phyloP scores from a whole-genome alignment of 92 coral and sea anemone genomes.

The Plumapathes pennacea region DNA sequence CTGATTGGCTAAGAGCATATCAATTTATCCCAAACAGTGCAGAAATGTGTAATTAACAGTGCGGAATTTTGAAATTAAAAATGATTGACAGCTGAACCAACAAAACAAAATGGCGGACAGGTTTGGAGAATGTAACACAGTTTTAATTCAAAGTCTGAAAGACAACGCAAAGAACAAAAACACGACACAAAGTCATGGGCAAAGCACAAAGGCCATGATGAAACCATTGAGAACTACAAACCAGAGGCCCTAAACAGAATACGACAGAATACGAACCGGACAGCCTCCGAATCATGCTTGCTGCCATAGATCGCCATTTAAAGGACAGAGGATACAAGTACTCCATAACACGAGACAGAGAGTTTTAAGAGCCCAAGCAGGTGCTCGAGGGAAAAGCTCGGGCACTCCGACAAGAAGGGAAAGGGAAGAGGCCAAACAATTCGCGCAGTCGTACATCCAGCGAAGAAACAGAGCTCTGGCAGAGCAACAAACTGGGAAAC shows the following conservation, averaged over 20 bases:
- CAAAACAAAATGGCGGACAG: conserved; percentile 13
- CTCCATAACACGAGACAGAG: conserved; percentile 21
- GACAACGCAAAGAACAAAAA: conserved; percentile 15
- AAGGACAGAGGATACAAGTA: conserved; percentile 14
- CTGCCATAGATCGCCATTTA: conserved; percentile 28
- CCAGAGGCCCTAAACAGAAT: conserved; percentile 11
- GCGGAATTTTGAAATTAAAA: conserved; percentile 6
- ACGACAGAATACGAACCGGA: conserved; percentile 25
- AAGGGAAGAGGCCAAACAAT: conserved; percentile 47
- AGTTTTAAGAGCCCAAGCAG: conserved; percentile 27
- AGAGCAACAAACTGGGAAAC: conserved; percentile 16
- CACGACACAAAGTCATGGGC: conserved; percentile 24
- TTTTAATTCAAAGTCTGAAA: conserved; percentile 8
- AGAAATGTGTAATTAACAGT: neutral
- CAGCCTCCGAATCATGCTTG: conserved; percentile 32
- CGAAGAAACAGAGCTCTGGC: conserved; percentile 37
- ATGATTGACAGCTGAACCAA: conserved; percentile 1
- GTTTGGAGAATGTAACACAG: conserved; percentile 4
- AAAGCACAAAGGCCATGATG: neutral
- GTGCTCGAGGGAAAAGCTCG: conserved; percentile 56
- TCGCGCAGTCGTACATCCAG: conserved; percentile 16
- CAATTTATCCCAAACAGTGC: conserved; percentile 8
- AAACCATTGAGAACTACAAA: conserved; percentile 4
- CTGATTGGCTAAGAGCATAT: conserved; percentile 12
- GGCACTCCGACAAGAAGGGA: conserved; percentile 25